Conservation (phyloP, 2,888 invertebrate genomes). For the Esperia sulphurella region DNA sequence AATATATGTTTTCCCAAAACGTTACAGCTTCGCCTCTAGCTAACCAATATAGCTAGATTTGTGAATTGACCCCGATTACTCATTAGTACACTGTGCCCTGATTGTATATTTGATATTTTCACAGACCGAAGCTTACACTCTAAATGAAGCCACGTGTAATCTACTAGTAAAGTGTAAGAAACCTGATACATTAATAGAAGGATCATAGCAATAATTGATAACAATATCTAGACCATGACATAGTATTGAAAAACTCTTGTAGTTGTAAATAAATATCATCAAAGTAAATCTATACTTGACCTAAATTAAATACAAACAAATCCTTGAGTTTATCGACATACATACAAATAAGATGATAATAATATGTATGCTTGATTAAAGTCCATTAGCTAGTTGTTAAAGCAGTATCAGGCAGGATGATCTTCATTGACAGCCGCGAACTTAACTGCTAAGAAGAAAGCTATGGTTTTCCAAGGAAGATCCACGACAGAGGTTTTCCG, state of each 20-base stretch:
- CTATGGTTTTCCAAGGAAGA: not conserved
- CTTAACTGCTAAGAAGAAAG: not conserved
- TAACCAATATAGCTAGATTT: no score
- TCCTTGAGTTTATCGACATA: conserved; percentile 67
- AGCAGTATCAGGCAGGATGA: not conserved
- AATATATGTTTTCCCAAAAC: no score
- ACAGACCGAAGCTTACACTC: no score
- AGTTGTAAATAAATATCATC: conserved; percentile 55
- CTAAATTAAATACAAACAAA: conserved; percentile 54
- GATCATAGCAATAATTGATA: conserved; percentile 10
- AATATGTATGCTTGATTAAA: conserved; percentile 7
- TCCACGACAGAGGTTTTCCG: no score
- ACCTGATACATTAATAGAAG: conserved; percentile 5
- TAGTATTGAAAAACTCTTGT: conserved; percentile 60
- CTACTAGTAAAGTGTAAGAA: no score
- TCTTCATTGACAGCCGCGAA: not conserved
- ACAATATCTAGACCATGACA: conserved; percentile 23
- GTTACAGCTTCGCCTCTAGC: no score
- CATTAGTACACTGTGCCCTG: no score
- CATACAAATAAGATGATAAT: conserved; percentile 39
- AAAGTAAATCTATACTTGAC: conserved; percentile 57
- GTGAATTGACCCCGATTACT: no score
- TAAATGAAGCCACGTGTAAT: no score
- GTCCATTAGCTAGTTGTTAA: not conserved
- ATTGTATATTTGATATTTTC: no score